phyloP scores from a whole-genome alignment of 1,140 invertebrate species.

The Schlechtendalia chinensis region DNA sequence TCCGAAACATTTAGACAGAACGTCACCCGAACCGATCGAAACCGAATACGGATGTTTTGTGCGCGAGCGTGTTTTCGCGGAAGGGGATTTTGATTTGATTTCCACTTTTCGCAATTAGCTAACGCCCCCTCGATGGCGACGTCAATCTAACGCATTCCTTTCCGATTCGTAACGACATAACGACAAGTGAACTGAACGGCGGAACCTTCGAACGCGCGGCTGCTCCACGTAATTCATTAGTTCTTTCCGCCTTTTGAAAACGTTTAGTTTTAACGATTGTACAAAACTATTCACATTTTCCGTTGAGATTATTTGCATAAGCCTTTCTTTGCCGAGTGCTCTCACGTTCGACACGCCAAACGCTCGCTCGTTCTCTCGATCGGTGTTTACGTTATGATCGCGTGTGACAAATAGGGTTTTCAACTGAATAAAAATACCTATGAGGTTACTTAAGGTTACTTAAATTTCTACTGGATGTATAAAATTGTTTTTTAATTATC shows the following conservation, averaged over 20 bases:
- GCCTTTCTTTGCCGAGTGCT: no score
- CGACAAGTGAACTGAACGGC: background rate
- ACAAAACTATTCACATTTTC: no score
- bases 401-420: no score
- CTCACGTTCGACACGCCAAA: no score
- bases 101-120: constrained; percentile 43
- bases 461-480: no score
- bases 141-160: constrained; percentile 20
- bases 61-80: background rate
- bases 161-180: constrained; percentile 29
- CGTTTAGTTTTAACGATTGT: constrained; percentile 5
- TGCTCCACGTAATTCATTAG: background rate
- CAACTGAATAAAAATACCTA: no score
- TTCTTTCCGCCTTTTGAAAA: background rate
- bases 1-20: constrained; percentile 43
- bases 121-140: background rate
- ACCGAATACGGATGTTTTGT: background rate
- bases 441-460: no score
- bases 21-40: constrained; percentile 28
- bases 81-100: constrained; percentile 47
- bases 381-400: no score
- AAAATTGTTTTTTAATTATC: no score
- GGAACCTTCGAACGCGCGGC: background rate
- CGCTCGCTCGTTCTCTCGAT: no score
- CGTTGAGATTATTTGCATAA: no score